A percentile compares a stretch with the other conserved stretches of the same genome.
Evolutionary conservation across 2,797 vertebrate species (phyloP).

Genomic region (Melopsittacus undulatus): DNA sequence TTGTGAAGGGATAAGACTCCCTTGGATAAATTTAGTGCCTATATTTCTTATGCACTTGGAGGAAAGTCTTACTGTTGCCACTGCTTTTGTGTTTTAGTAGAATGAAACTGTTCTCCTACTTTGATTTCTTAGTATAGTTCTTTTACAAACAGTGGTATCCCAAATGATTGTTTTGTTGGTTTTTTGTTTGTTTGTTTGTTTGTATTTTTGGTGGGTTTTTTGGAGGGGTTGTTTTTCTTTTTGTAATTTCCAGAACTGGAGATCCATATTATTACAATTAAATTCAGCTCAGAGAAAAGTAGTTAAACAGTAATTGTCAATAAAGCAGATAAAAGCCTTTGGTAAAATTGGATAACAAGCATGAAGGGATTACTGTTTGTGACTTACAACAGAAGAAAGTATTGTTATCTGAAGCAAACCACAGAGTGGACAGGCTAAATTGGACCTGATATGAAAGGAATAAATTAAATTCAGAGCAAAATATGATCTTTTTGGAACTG

Average conservation of each 20-base stretch:
- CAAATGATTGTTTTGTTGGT: background rate
- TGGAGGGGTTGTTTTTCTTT: background rate
- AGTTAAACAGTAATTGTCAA: slow-evolving; percentile 34
- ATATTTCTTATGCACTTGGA: background rate
- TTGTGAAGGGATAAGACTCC: background rate
- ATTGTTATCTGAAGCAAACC: slow-evolving; percentile 11
- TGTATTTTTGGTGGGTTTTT: background rate
- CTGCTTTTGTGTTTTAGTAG: background rate
- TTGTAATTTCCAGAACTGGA: background rate
- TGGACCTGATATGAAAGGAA: background rate
- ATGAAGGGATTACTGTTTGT: slow-evolving; percentile 40
- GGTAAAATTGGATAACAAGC: slow-evolving; percentile 43
- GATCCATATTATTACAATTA: background rate
- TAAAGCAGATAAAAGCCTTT: slow-evolving; percentile 38
- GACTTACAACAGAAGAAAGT: slow-evolving; percentile 25
- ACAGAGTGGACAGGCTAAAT: background rate
- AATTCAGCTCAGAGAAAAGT: background rate
- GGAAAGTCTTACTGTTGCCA: background rate
- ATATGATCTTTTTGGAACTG: background rate
- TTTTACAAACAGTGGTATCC: background rate
- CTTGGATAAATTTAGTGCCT: background rate
- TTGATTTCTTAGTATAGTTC: background rate
- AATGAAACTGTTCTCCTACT: background rate
- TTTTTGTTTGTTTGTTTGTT: background rate
- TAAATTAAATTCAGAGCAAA: background rate